phyloP scores from a whole-genome alignment of 1,140 invertebrate species.

The Polypedilum vanderplanki region DNA sequence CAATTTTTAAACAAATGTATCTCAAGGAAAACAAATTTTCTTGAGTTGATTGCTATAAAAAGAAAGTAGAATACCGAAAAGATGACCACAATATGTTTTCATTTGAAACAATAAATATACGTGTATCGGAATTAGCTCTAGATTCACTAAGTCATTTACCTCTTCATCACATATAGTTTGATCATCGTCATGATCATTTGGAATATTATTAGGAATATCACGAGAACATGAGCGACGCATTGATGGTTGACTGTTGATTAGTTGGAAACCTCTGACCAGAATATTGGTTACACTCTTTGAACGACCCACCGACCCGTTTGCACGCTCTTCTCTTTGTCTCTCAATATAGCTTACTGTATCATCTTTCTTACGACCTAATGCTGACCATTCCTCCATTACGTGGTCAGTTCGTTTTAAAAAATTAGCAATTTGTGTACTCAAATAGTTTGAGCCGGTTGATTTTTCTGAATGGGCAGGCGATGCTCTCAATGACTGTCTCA shows the following conservation, averaged over 20 bases:
- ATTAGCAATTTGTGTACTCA: slow-evolving; percentile 67
- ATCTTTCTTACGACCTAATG: slow-evolving; percentile 47
- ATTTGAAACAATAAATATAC: slow-evolving; percentile 22
- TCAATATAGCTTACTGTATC: slow-evolving; percentile 43
- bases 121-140: too few species aligned
- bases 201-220: slow-evolving; percentile 42
- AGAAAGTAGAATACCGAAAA: slow-evolving; percentile 37
- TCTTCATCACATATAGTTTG: slow-evolving; percentile 41
- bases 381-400: slow-evolving; percentile 74
- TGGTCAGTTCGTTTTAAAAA: slow-evolving; percentile 77
- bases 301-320: slow-evolving; percentile 47
- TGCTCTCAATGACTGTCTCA: slow-evolving; percentile 59
- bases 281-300: slow-evolving; percentile 71
- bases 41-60: neutral
- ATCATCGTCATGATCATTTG: slow-evolving; percentile 37
- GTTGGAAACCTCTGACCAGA: slow-evolving; percentile 68
- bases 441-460: slow-evolving; percentile 63
- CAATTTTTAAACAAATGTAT: neutral
- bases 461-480: slow-evolving; percentile 65
- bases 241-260: slow-evolving; percentile 52
- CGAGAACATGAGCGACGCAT: slow-evolving; percentile 46
- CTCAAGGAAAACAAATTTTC: neutral
- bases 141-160: neutral
- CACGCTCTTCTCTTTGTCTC: slow-evolving; percentile 37
- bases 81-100: slow-evolving; percentile 33